phyloP scores from a whole-genome alignment of 1,140 invertebrate species.

The Drosophila asahinai region DNA sequence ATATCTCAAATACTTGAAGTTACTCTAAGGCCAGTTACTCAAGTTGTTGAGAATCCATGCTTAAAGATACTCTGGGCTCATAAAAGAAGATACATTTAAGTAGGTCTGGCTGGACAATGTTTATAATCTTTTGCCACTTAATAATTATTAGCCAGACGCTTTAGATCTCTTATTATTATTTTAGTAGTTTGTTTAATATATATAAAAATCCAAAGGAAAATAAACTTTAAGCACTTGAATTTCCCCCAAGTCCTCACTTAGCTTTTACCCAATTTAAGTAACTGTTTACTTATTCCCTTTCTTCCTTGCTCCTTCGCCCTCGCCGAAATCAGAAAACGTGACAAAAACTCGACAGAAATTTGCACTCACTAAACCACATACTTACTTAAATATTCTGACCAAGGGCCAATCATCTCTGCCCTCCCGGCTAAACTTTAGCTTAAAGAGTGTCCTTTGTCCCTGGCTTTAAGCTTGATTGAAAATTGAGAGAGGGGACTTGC shows the following conservation, averaged over 20 bases:
- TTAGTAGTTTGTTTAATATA: too few species aligned
- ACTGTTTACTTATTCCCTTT: conserved; percentile 15
- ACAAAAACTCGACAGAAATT: conserved; percentile 66
- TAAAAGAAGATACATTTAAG: not conserved
- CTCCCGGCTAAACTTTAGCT: conserved; percentile 22
- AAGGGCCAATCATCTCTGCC: conserved; percentile 52
- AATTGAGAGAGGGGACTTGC: conserved; percentile 23
- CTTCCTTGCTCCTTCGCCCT: not conserved
- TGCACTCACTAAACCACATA: conserved; percentile 72
- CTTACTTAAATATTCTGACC: conserved; percentile 58
- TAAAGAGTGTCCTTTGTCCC: conserved; percentile 47
- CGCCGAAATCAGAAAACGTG: conserved; percentile 59
- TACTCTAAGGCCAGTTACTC: conserved; percentile 10
- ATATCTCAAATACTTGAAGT: conserved; percentile 42
- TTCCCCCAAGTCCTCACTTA: conserved; percentile 10
- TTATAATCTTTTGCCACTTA: not conserved
- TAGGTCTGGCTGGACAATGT: not conserved
- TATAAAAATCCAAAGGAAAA: not conserved
- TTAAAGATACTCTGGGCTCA: not conserved
- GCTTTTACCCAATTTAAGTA: conserved; percentile 29
- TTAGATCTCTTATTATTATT: not conserved
- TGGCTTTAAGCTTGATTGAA: conserved; percentile 68
- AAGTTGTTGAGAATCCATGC: conserved; percentile 7
- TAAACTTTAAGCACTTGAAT: not conserved
- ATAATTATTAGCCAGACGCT: too few species aligned